Percentiles rank a stretch among this genome's conserved stretches.
Conservation (phyloP, 2,797 vertebrate species). For the Malurus leucopterus region DNA sequence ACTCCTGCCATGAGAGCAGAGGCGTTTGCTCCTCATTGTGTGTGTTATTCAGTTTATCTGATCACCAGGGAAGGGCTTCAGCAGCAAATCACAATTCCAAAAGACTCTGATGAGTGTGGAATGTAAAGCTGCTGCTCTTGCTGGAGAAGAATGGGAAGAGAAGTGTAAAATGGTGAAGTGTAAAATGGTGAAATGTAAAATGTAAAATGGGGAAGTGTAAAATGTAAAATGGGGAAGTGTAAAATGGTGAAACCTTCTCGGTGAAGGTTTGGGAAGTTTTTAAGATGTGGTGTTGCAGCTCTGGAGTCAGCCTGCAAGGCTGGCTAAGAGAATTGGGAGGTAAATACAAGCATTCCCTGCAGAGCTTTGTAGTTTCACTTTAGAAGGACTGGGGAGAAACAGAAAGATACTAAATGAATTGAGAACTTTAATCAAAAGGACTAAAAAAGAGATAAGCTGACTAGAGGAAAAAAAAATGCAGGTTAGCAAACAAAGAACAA, state of each 20-base stretch:
- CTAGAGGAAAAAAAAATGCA: slow-evolving; percentile 33
- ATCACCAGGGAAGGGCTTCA: not conserved
- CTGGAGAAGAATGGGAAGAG: not conserved
- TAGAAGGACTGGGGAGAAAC: slow-evolving; percentile 56
- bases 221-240: no score
- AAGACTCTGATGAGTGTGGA: not conserved
- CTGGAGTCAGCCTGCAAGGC: slow-evolving; percentile 44
- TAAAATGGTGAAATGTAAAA: not conserved
- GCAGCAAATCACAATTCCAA: not conserved
- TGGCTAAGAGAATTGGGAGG: slow-evolving; percentile 32
- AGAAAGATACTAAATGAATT: slow-evolving; percentile 61
- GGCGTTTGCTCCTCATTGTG: not conserved
- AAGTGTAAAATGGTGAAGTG: not conserved
- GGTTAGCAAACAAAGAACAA: slow-evolving; percentile 70
- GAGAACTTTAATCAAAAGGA: slow-evolving; percentile 60
- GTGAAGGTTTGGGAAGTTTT: not conserved
- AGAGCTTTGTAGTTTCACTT: slow-evolving; percentile 59
- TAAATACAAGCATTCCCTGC: slow-evolving; percentile 66
- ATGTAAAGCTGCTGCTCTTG: not conserved
- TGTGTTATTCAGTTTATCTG: not conserved
- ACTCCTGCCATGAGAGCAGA: not conserved
- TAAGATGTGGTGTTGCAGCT: not conserved
- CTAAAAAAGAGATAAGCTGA: slow-evolving; percentile 62
- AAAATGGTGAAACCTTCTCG: not conserved
- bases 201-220: no score